Evolutionary conservation across 2,797 vertebrate genomes (phyloP), one percentile per base, ranked within the genome.

Genomic region (Echeneis naucrates): DNA sequence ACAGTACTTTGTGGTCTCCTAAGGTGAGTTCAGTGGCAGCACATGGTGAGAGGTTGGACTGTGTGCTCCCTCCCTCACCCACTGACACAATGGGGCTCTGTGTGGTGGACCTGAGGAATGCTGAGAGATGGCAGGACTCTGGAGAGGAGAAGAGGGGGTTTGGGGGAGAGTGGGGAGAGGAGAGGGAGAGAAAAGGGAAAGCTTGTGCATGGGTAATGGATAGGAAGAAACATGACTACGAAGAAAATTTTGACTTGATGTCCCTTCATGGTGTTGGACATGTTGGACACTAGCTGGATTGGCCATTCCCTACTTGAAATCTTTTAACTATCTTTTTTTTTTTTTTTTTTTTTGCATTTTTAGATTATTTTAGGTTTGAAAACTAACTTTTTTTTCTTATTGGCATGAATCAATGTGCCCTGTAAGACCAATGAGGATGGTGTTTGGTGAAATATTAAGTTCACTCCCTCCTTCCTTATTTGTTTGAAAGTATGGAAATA

Each of bases 51-150:
- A 79, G 74, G 83, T 67, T 83, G 81, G 85, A 82, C 83, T 83
- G 83, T 64, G 68, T n/a, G 74, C 79, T 82, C 83, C 87, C 86
- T 87, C 86, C 82, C 84, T 72, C 55, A 85, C 87, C 53, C 73
- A 50, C 67, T 75, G 77, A 85, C 85, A 94, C 93, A 94, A 94
- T 91, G 92, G 78, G 78, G 72, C 92, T 93, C 92, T 94, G 91
- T 94, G 85, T 88, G 90, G 87, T 21, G 17, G 82, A 87, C 83
- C 84, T 87, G 75, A 84, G 92, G 92, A 94, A 94, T 94, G 92
- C 89, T 78, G 87, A 72, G 81, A 87, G 84, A 91, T 89, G 90
- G 86, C 85, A 84, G 87, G 48, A 64, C 74, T 64, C 67, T 63
- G 80, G 72, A 76, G 79, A 72, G 24, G 70, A 65, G 82, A 62